Evolutionary conservation across 2,888 invertebrate genomes (phyloP).

Genomic region (Diaperis boleti): DNA sequence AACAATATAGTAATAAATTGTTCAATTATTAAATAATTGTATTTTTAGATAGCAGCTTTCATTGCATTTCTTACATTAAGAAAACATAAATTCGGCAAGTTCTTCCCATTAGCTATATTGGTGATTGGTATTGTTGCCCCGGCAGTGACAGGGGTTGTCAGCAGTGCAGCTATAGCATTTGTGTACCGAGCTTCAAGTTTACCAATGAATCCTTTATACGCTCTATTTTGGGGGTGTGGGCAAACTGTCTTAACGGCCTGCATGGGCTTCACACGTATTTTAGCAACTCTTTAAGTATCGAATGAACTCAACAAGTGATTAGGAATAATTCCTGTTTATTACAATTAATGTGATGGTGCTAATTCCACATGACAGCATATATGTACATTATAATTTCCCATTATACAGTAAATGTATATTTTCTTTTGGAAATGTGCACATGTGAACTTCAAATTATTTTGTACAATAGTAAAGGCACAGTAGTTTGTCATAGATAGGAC

Average conservation of each 20-base stretch:
- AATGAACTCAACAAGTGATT: slow-evolving; percentile 16
- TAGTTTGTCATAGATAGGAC: neutral
- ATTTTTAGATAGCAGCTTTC: slow-evolving; percentile 79
- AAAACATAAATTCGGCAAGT: slow-evolving; percentile 95
- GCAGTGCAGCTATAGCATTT: slow-evolving; percentile 93
- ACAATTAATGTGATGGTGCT: slow-evolving; percentile 65
- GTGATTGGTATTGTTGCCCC: slow-evolving; percentile 92
- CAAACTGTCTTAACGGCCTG: slow-evolving; percentile 91
- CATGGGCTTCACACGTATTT: slow-evolving; percentile 91
- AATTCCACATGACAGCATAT: slow-evolving; percentile 53
- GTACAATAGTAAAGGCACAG: neutral
- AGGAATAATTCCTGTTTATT: slow-evolving; percentile 46
- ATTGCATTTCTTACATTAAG: slow-evolving; percentile 92
- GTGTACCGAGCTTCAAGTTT: slow-evolving; percentile 92
- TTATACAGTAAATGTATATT: neutral
- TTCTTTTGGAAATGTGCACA: neutral
- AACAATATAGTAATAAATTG: neutral
- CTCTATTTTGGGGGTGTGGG: slow-evolving; percentile 94
- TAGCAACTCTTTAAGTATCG: slow-evolving; percentile 75
- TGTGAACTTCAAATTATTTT: neutral
- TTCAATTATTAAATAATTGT: too few relatives aligned
- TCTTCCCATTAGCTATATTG: slow-evolving; percentile 89
- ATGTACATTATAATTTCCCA: neutral
- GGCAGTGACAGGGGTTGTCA: slow-evolving; percentile 87
- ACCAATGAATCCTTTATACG: slow-evolving; percentile 91